Evolutionary conservation across 2,113 vertebrate genomes (phyloP), one percentile per base, ranked within the genome.

Genomic region (Aldabrachelys gigantea): DNA sequence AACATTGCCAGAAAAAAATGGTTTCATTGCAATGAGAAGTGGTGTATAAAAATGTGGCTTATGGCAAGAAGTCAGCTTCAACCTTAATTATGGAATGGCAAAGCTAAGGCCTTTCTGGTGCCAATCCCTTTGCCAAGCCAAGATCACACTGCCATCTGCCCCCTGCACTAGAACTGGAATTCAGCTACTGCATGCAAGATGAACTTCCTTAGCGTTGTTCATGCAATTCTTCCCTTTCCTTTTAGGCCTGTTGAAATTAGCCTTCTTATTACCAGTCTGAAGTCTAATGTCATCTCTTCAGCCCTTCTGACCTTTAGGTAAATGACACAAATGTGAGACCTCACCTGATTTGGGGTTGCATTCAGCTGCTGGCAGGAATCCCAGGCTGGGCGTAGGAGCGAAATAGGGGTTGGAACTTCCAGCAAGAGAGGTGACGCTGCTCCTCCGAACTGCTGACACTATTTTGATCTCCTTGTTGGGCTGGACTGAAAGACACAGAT

Each of bases 311-410:
- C 13, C 24, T 6, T 25, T 72, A 72, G 65, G 2, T 38, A 38
- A 21, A 59, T 47, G 41, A 49, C 41, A 41, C 1, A 84, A 57
- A 41, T 50, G 21, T 5, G 38, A 84, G 38, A 25, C 82, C 98
- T 98, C 93, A 98, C 99, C 99, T 98, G 99, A 99, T 98, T 98
- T 98, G 57, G 99, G 99, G 96, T 99, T 99, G 93, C 97, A 99
- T 93, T 96, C 98, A 24, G 95, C 89, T 93, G 94, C 94, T 22
- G 98, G 96, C 87, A 97, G 84, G 86, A 97, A 96, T 1, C 96
- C 95, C 89, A 98, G 7, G 0, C 44, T 96, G 27, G 92, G 96
- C 29, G 97, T 50, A 49, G 94, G 2, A 3, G 96, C 95, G 93
- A 97, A 97, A 89, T 98, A 98, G 87, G 98, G 86, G 44, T 93